Evolutionary conservation across 2,888 invertebrate species (phyloP), one percentile per base, ranked within the genome.

Genomic region (Cynaeus angustus): DNA sequence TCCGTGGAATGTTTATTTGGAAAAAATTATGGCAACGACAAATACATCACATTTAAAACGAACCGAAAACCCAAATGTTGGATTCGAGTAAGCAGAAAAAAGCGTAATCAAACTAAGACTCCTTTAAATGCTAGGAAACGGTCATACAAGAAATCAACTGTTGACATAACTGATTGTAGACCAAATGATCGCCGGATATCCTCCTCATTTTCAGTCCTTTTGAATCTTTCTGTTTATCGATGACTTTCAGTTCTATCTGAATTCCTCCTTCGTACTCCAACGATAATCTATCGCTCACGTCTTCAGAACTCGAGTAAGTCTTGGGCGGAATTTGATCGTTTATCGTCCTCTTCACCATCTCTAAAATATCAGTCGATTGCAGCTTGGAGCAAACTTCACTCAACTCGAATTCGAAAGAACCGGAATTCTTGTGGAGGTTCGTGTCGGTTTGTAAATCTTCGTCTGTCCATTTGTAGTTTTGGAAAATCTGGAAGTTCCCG

Each of bases 61-160:
- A 62, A 62, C 59, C 59, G 30, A 59, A 58, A 58, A 43, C 45
- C 37, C 43, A 58, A 43, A 58, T 26, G 10, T 46, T 41, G 48
- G 41, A 52, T 64, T 68, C 59, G 55, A 66, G 66, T 41, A 41
- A 41, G 41, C 41, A 41, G 9, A 7, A 58, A 64, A 66, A 66
- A 68, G 72, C 70, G 71, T 68, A 71, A 71, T 73, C 41, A 61
- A 61, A 30, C 33, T 61, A 33, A 61, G 52, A 58, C 43, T 7
- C 9, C 12, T 41, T 38, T 41, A 65, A 66, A 66, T 77, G 81
- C 80, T 83, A 86, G 77, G 86, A 94, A 82, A 93, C 93, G 67
- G 93, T 93, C 87, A 96, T 91, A 82, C 94, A 94, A 55, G 94
- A 94, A 69, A 96, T 94, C 78, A 96, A 86, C 85, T 95, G 94